Evolutionary conservation across 2,888 invertebrate species (phyloP), one percentile per base, ranked within the genome.

Genomic region (Drosophila melanosoma): DNA sequence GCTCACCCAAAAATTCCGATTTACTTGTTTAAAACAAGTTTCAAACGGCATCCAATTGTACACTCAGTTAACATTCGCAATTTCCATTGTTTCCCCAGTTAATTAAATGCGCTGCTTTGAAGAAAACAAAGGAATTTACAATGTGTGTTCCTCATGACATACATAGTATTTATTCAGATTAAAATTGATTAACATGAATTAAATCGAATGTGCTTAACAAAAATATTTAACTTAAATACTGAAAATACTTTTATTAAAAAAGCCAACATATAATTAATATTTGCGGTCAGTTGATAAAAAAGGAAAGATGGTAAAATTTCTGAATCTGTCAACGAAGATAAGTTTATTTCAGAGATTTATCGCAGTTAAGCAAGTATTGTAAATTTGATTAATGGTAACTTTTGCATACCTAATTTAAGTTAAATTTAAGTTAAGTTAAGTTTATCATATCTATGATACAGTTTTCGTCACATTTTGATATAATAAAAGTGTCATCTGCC

Each of bases 81-180:
- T 60, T 67, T 45, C 45, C 53, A 67, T 76, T 83, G 82, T 86
- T 76, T 72, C 54, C 72, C 23, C 11, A 33, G 57, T 57, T 79
- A 82, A 86, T 83, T 83, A 82, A 76, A 54, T 53, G 54, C 63
- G 48, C 59, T 63, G 12, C 48, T 12, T 15, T 36, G 35, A 26
- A 11, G 23, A 15, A 26, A n/a, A 33, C 12, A 54, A 42, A 23
- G 23, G 4, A 29, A 23, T 8, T 12, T 15, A 15, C 3, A 20
- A n/a, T n/a, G 5, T n/a, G 23, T 6, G 11, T 29, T 57, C 15
- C 7, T 49, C 17, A 54, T 15, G 23, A 53, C 12, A 26, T 20
- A 15, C n/a, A 20, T 7, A 17, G 26, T 11, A 15, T n/a, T 3
- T n/a, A n/a, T n/a, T n/a, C n/a, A n/a, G 3, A 29, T 38, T n/a